These are phyloP conservation scores for Rhyacichthys aspro DNA, from an alignment of 2,797 vertebrate species.

Conservation along the genomic window DNA sequence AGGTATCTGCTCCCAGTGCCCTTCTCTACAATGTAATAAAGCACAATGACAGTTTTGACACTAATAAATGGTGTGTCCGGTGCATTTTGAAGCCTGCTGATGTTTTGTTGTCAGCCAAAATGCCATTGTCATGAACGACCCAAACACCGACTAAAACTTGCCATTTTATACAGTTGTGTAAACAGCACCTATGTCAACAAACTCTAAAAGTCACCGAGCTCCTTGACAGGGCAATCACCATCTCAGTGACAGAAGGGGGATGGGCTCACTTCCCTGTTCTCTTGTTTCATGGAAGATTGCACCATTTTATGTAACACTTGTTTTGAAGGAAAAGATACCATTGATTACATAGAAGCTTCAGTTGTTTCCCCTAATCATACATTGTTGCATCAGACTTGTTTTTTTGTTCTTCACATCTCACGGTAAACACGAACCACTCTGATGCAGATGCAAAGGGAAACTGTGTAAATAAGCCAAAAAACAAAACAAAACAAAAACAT, in stretches of 20 bases:
- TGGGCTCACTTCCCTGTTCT: conserved; percentile 27
- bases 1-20: no score
- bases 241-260: conserved; percentile 45
- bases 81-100: no score
- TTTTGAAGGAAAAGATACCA: conserved; percentile 12
- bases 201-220: conserved; percentile 67
- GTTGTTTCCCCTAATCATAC: conserved; percentile 35
- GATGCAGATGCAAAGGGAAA: not conserved
- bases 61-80: no score
- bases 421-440: not conserved
- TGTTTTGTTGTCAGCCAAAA: not conserved
- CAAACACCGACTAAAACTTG: conserved; percentile 37
- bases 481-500: not conserved
- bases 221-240: conserved; percentile 75
- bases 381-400: conserved; percentile 48
- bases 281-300: conserved; percentile 19
- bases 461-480: not conserved
- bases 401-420: not conserved
- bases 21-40: no score
- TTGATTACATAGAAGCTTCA: conserved; percentile 12
- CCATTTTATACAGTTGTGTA: conserved; percentile 7
- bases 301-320: conserved; percentile 40
- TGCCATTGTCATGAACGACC: conserved; percentile 6
- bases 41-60: no score
- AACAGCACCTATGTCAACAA: conserved; percentile 61